Conservation (phyloP, 1,140 invertebrate species). For the Caenorhabditis latens region DNA sequence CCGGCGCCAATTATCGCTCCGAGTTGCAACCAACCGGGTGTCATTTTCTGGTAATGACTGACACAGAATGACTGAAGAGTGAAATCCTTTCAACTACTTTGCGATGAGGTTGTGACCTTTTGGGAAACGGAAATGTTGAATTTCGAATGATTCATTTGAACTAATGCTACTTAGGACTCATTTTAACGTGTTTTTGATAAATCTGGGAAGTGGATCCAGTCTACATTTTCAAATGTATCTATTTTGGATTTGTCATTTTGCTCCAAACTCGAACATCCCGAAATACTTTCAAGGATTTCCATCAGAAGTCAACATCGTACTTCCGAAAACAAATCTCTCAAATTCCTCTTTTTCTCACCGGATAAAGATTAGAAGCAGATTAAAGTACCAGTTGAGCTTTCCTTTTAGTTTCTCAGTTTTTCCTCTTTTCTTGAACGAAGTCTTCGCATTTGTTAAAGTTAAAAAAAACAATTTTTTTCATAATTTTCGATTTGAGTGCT, state of each 20-base stretch:
- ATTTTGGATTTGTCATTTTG: no score
- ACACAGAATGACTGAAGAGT: constrained; percentile 29
- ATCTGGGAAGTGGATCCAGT: no score
- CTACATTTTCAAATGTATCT: no score
- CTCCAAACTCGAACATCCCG: neutral
- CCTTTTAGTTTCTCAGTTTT: neutral
- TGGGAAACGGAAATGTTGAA: constrained; percentile 30
- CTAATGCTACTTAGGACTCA: no score
- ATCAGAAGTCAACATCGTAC: no score
- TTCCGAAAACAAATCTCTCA: neutral
- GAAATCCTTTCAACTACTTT: constrained; percentile 25
- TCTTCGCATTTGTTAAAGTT: no score
- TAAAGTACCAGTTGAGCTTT: neutral
- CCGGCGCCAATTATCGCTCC: constrained; percentile 52
- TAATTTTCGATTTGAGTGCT: no score
- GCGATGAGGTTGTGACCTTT: constrained; percentile 37
- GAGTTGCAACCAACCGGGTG: constrained; percentile 51
- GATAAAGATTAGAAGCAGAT: constrained; percentile 18
- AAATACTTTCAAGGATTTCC: neutral
- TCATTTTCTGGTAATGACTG: constrained; percentile 55
- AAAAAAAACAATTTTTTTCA: no score
- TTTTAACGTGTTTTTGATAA: no score
- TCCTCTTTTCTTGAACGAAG: neutral
- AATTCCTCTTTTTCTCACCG: constrained; percentile 2
- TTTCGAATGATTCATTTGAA: neutral